Base-by-base conservation (phyloP, 2,797 vertebrate genomes). In the Pelochelys cantorii region DNA sequence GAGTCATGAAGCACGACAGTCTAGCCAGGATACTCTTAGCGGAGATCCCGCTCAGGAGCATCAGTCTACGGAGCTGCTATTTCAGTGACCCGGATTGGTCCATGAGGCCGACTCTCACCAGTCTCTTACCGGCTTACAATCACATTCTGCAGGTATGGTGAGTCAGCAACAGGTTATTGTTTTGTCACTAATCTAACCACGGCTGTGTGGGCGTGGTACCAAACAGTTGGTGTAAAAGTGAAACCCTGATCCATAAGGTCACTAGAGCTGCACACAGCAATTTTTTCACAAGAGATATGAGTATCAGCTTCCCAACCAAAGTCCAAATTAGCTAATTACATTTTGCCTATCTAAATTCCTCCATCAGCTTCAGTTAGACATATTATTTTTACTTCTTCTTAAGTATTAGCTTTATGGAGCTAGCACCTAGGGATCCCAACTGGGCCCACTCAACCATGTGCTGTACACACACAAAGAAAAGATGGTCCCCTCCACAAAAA, bases 1-100 rank as follows among this genome's bases (percentile, higher is more conserved):
- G 97, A 82, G 87, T 98, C 83, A 94, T 97, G 95, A 97, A 96
- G 87, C 96, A 96, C 0, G 95, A 98, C 78, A 84, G 79, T 18
- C 93, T 98, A 54, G 94, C 87, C 56, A 97, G 96, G 89, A 98
- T 98, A 75, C 97, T 98, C 81, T 93, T 98, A 52, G 98, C 88
- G 9, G 98, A 98, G 94, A 98, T 98, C 85, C 98, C 98, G 0
- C 68, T 98, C 78, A 95, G 93, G 83, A 97, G 96, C 93, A 96
- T 97, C 95, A 97, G 93, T 87, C 96, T 98, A 90, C 89, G 95
- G 62, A 98, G 97, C 94, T 97, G 95, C 90, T 98, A 97, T 81
- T 97, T 97, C 85, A 96, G 94, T 18, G 91, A 97, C 42, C 94
- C 96, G 1, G 96, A 97, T 34, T 98, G 96, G 97, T 97, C 94